Evolutionary conservation across 2,888 invertebrate species (phyloP).

Genomic region (Hermodice carunculata): DNA sequence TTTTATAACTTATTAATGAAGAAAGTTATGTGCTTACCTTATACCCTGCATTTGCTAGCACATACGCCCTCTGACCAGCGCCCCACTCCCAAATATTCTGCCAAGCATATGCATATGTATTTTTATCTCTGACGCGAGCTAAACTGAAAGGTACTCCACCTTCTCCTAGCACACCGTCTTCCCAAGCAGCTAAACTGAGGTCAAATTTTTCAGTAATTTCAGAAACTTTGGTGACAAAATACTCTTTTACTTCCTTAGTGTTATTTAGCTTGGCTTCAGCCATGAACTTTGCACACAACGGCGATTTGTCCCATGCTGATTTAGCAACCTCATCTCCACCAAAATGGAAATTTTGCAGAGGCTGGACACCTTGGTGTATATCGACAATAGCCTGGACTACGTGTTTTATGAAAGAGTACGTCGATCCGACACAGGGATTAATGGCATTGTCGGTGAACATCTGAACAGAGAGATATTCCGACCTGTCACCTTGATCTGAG

Average conservation of each 20-base stretch:
- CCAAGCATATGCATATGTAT: constrained; percentile 47
- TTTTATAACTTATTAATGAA: no score
- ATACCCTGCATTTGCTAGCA: constrained; percentile 58
- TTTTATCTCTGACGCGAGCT: no score
- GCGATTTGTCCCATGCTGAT: constrained; percentile 57
- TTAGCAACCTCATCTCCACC: constrained; percentile 64
- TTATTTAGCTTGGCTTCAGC: no score
- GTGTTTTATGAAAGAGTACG: constrained; percentile 58
- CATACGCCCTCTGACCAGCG: constrained; percentile 46
- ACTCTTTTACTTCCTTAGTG: no score
- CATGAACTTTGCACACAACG: constrained; percentile 45
- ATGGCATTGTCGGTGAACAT: constrained; percentile 62
- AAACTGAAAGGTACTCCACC: not conserved
- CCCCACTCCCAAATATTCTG: constrained; percentile 54
- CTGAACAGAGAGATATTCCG: constrained; percentile 56
- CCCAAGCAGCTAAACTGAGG: constrained; percentile 18
- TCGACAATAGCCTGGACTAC: constrained; percentile 35
- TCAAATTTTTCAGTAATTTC: not conserved
- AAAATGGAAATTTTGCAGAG: constrained; percentile 55
- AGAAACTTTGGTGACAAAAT: constrained; percentile 2
- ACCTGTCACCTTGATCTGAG: no score
- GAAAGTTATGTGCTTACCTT: constrained; percentile 57
- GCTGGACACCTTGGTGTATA: constrained; percentile 50
- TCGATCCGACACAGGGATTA: constrained; percentile 62
- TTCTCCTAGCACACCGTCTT: constrained; percentile 13